These are phyloP conservation scores for Semnornis frantzii DNA, from an alignment of 2,113 vertebrate genomes.

Conservation along the genomic window DNA sequence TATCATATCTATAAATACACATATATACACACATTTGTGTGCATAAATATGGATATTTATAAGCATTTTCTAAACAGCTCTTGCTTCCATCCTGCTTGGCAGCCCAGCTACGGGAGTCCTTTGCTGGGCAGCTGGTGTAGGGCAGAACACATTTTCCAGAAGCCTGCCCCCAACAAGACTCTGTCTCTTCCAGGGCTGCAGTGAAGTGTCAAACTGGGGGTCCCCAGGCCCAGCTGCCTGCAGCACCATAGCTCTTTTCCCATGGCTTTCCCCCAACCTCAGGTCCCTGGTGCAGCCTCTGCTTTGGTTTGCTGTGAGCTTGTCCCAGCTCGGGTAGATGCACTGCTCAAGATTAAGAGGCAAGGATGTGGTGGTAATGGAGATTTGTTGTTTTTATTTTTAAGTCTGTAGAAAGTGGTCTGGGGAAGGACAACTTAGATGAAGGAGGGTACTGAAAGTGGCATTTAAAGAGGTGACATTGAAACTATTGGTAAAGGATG, in stretches of 20 bases:
- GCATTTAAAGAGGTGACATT: not conserved
- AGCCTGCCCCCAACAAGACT: fast-evolving
- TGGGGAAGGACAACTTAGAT: not conserved
- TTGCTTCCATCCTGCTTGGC: not conserved
- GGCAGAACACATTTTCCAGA: not conserved
- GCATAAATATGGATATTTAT: not conserved
- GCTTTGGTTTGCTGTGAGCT: not conserved
- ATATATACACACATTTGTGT: not conserved
- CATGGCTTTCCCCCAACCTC: fast-evolving
- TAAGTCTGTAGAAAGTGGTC: not conserved
- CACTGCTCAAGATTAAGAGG: not conserved
- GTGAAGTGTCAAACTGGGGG: fast-evolving
- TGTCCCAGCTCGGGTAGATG: not conserved
- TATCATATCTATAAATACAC: not conserved
- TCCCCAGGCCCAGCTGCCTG: not conserved
- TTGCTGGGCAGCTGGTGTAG: fast-evolving
- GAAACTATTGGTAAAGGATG: not conserved
- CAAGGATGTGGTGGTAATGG: fast-evolving
- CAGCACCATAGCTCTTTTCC: not conserved
- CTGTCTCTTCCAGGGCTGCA: not conserved
- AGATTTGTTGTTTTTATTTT: not conserved
- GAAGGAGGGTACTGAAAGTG: not conserved
- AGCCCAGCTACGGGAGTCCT: not conserved
- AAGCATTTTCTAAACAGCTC: not conserved
- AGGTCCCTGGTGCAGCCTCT: fast-evolving